phyloP scores from a whole-genome alignment of 2,888 invertebrate genomes.

The Alitta virens region DNA sequence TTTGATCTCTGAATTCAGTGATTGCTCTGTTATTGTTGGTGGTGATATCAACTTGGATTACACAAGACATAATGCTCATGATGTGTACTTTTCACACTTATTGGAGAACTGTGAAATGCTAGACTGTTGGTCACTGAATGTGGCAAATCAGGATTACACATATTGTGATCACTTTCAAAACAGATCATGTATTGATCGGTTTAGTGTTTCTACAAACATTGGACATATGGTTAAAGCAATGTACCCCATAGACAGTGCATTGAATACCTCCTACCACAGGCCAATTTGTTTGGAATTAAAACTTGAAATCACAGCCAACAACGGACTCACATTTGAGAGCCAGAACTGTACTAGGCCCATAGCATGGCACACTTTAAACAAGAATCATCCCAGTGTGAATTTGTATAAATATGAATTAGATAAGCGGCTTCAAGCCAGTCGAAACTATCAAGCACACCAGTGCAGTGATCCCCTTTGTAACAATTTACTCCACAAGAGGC shows the following conservation, averaged over 20 bases:
- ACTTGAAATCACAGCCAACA: not conserved
- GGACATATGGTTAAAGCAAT: not conserved
- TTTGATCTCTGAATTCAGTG: not conserved
- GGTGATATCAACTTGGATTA: not conserved
- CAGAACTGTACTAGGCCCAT: not conserved
- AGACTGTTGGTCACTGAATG: not conserved
- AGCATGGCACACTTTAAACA: not conserved
- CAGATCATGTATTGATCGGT: not conserved
- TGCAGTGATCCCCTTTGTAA: not conserved
- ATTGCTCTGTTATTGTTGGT: not conserved
- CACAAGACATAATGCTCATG: not conserved
- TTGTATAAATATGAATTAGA: too few species aligned
- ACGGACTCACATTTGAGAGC: not conserved
- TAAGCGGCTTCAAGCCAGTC: too few species aligned
- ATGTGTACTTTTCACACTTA: not conserved
- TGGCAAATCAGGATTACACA: not conserved
- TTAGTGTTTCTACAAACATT: not conserved
- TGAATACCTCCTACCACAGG: not conserved
- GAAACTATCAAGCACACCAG: not conserved
- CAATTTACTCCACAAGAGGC: not conserved
- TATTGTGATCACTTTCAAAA: not conserved
- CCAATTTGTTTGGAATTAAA: not conserved
- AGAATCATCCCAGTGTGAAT: not conserved
- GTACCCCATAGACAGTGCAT: not conserved
- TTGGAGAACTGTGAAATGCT: not conserved